phyloP scores from a whole-genome alignment of 2,888 invertebrate genomes.

The Ophion costatus region DNA sequence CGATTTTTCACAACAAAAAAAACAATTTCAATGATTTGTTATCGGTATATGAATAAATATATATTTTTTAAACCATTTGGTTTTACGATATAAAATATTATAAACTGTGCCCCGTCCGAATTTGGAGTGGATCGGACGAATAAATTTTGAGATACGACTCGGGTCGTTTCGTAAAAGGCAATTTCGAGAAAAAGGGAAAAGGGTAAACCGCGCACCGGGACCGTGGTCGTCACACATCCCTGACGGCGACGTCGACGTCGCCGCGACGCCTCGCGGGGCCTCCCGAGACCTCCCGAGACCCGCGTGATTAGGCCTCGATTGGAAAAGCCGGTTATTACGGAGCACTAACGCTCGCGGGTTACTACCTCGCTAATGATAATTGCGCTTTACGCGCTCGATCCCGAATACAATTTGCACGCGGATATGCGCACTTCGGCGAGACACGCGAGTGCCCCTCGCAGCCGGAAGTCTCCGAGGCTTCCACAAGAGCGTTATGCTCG shows the following conservation, averaged over 20 bases:
- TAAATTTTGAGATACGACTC: too few relatives aligned
- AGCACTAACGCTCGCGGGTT: constrained; percentile 54
- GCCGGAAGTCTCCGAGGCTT: constrained; percentile 7
- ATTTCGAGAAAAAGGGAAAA: not conserved
- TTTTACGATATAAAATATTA: too few relatives aligned
- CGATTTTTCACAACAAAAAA: too few relatives aligned
- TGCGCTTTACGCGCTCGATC: constrained; percentile 59
- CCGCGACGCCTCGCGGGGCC: constrained; percentile 28
- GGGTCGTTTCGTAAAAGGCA: too few relatives aligned
- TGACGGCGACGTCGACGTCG: not conserved
- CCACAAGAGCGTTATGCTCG: not conserved
- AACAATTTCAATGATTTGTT: too few relatives aligned
- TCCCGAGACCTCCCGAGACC: constrained; percentile 40
- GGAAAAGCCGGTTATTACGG: constrained; percentile 65
- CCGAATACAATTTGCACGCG: constrained; percentile 18
- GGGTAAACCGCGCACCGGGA: not conserved
- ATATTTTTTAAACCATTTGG: too few relatives aligned
- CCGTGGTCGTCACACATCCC: not conserved
- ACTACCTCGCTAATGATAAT: constrained; percentile 75
- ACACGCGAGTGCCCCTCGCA: not conserved
- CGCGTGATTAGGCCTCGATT: constrained; percentile 56
- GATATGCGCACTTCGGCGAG: not conserved
- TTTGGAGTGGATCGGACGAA: too few relatives aligned
- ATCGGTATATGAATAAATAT: too few relatives aligned
- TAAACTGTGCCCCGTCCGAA: too few relatives aligned